Conservation (phyloP, 2,888 invertebrate species). For the Cremastinae sp. region DNA sequence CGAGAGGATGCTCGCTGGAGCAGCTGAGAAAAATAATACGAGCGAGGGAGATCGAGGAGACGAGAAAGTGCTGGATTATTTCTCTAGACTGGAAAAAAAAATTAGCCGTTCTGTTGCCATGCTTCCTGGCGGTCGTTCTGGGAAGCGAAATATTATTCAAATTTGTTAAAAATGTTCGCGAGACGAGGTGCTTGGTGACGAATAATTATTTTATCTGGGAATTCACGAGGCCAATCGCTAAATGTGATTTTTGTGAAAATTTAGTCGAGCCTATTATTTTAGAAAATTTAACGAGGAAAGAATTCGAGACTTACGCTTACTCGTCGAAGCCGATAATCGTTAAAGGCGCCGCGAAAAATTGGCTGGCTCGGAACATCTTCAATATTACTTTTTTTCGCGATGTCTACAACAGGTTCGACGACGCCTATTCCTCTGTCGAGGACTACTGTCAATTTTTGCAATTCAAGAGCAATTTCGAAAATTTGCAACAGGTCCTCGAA, state of each 20-base stretch:
- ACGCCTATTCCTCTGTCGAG: conserved; percentile 87
- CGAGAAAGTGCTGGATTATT: conserved; percentile 42
- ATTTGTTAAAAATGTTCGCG: conserved; percentile 72
- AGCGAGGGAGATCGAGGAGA: conserved; percentile 24
- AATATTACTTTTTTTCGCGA: conserved; percentile 86
- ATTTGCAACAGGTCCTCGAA: conserved; percentile 88
- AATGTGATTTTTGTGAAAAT: conserved; percentile 89
- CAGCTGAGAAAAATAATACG: conserved; percentile 65
- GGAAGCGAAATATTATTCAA: conserved; percentile 67
- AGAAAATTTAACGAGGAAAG: conserved; percentile 85
- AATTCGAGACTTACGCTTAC: conserved; percentile 89
- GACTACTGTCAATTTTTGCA: conserved; percentile 94
- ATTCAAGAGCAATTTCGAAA: conserved; percentile 91
- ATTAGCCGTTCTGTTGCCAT: conserved; percentile 61
- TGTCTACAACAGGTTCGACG: conserved; percentile 86
- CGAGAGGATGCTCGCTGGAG: conserved; percentile 67
- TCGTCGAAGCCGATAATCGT: conserved; percentile 90
- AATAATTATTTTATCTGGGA: conserved; percentile 94
- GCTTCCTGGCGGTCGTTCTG: conserved; percentile 68
- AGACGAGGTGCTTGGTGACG: conserved; percentile 87
- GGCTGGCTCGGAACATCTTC: conserved; percentile 88
- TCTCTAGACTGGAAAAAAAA: conserved; percentile 51
- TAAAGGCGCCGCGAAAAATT: conserved; percentile 87
- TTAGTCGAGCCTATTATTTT: conserved; percentile 86
- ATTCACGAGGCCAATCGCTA: conserved; percentile 90